A percentile compares a stretch with the other conserved stretches of the same genome.
Conservation (phyloP, 35 echinoderm and acorn worm species). For the Apostichopus californicus region DNA sequence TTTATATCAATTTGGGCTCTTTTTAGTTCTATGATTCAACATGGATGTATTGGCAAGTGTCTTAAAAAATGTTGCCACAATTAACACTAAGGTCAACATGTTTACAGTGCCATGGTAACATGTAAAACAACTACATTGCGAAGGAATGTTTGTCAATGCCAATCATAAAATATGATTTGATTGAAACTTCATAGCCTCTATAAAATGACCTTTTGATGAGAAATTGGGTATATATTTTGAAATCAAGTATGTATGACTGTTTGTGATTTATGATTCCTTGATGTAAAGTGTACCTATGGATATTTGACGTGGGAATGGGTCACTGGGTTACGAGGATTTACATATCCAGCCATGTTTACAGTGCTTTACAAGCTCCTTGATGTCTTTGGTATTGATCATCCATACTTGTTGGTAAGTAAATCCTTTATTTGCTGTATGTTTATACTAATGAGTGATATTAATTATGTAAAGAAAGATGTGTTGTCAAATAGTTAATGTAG, state of each 20-base stretch:
- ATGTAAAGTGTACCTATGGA: slow-evolving; percentile 77
- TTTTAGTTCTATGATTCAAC: neutral
- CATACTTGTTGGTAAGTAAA: slow-evolving; percentile 72
- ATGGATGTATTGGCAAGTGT: neutral
- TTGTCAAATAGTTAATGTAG: no score
- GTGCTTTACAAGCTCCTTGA: slow-evolving; percentile 62
- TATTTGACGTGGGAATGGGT: slow-evolving; percentile 95
- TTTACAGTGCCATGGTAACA: no score
- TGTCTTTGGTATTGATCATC: slow-evolving; percentile 62
- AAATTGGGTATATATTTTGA: neutral
- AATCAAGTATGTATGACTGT: no score
- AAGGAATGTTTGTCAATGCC: neutral
- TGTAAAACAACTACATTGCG: no score
- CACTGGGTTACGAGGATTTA: slow-evolving; percentile 74
- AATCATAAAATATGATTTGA: neutral
- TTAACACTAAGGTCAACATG: no score
- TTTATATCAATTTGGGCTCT: neutral
- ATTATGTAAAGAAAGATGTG: no score
- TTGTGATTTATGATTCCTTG: slow-evolving; percentile 43
- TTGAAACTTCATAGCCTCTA: neutral
- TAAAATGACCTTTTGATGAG: neutral
- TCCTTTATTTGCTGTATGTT: neutral
- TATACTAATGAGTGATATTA: no score
- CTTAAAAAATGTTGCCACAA: neutral
- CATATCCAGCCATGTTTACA: slow-evolving; percentile 81